Conservation (phyloP, 2,888 invertebrate species). For the Molanna angustata region DNA sequence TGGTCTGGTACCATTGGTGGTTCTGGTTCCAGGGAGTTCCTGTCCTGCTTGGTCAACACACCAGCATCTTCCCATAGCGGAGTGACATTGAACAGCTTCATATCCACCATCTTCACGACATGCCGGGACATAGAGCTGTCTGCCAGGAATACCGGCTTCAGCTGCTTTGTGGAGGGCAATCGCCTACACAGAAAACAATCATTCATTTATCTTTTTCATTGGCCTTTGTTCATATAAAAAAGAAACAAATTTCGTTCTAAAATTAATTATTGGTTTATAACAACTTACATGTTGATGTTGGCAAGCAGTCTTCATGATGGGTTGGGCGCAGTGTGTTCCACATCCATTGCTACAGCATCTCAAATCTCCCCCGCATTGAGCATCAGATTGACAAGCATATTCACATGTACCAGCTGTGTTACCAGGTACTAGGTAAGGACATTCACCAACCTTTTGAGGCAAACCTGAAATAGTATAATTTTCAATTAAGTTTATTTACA, state of each 20-base stretch:
- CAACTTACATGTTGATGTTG: conserved; percentile 56
- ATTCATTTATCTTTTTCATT: background rate
- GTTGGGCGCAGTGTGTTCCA: conserved; percentile 75
- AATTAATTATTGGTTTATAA: background rate
- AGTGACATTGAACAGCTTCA: conserved; percentile 69
- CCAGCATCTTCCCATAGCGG: conserved; percentile 70
- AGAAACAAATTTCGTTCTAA: no score
- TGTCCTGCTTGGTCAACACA: conserved; percentile 74
- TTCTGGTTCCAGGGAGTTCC: conserved; percentile 69
- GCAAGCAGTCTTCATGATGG: conserved; percentile 71
- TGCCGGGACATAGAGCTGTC: conserved; percentile 70
- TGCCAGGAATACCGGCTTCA: conserved; percentile 72
- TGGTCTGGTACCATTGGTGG: conserved; percentile 39
- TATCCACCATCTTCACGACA: conserved; percentile 70
- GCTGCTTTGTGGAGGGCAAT: conserved; percentile 60
- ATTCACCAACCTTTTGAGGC: conserved; percentile 73
- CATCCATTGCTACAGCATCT: conserved; percentile 87
- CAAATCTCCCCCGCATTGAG: conserved; percentile 66
- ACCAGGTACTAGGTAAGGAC: conserved; percentile 80
- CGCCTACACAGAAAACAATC: conserved; percentile 38
- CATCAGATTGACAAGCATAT: conserved; percentile 73
- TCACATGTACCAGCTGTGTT: conserved; percentile 65
- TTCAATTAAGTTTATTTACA: no score
- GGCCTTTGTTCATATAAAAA: no score
- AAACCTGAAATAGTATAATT: conserved; percentile 46